Evolutionary conservation across 2,113 vertebrate genomes (phyloP).

Genomic region (Castor canadensis): DNA sequence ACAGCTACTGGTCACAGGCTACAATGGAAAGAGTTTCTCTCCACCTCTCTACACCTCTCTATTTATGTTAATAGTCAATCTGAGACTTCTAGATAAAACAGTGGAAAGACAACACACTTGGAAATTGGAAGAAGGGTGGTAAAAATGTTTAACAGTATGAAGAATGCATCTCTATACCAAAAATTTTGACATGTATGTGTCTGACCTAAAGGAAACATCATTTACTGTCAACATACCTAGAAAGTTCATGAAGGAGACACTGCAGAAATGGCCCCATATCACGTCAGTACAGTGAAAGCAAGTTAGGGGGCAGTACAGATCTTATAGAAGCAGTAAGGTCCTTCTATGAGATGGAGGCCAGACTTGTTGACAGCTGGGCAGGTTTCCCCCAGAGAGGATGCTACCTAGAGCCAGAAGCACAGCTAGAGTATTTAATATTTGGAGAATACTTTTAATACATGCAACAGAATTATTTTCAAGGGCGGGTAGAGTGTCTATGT

Average conservation of each 20-base stretch:
- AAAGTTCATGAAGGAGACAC: not conserved
- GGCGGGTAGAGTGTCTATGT: not conserved
- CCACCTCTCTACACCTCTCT: not conserved
- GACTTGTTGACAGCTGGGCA: accelerated
- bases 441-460: not conserved
- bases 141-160: not conserved
- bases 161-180: not conserved
- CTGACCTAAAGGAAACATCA: not conserved
- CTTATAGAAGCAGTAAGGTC: accelerated
- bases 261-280: not conserved
- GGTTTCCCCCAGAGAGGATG: not conserved
- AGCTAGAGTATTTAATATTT: not conserved
- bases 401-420: not conserved
- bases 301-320: not conserved
- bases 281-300: not conserved
- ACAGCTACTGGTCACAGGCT: not conserved
- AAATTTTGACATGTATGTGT: not conserved
- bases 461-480: not conserved
- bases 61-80: not conserved
- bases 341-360: not conserved
- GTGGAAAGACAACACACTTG: not conserved
- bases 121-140: not conserved
- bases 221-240: not conserved
- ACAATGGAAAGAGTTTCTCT: not conserved
- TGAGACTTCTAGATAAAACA: not conserved